These are phyloP conservation scores for Sclerodermus sp. DNA, from an alignment of 2,888 invertebrate species.

Conservation along the genomic window DNA sequence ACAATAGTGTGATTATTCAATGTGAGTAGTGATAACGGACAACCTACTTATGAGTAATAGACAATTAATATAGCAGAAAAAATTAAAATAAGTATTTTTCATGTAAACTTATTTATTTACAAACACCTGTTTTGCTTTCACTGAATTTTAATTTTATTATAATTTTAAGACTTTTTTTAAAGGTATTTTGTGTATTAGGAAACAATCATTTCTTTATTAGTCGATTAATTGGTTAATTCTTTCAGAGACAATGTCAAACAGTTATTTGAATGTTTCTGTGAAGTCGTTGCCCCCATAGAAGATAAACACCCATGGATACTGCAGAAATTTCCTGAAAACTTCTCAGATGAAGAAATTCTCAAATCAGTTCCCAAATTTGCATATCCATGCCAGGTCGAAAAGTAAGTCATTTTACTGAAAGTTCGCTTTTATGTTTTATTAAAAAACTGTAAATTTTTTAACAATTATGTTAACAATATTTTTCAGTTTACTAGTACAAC, in stretches of 20 bases:
- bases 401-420: constrained; percentile 63
- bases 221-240: constrained; percentile 4
- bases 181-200: too few relatives aligned
- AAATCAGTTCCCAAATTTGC: constrained; percentile 89
- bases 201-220: too few relatives aligned
- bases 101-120: too few relatives aligned
- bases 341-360: constrained; percentile 81
- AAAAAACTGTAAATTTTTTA: not conserved
- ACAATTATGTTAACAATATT: constrained; percentile 16
- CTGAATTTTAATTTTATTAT: not conserved
- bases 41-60: too few relatives aligned
- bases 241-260: constrained; percentile 76
- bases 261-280: constrained; percentile 82
- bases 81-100: too few relatives aligned
- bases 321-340: constrained; percentile 83
- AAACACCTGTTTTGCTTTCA: too few relatives aligned
- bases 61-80: too few relatives aligned
- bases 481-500: constrained; percentile 82
- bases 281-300: constrained; percentile 71
- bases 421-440: not conserved
- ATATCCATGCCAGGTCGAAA: constrained; percentile 80
- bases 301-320: constrained; percentile 72
- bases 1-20: too few relatives aligned
- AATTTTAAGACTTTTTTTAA: not conserved
- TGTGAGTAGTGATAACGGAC: too few relatives aligned